Base-by-base conservation (phyloP, 2,797 vertebrate genomes). In the Phoxinus dragarum region DNA sequence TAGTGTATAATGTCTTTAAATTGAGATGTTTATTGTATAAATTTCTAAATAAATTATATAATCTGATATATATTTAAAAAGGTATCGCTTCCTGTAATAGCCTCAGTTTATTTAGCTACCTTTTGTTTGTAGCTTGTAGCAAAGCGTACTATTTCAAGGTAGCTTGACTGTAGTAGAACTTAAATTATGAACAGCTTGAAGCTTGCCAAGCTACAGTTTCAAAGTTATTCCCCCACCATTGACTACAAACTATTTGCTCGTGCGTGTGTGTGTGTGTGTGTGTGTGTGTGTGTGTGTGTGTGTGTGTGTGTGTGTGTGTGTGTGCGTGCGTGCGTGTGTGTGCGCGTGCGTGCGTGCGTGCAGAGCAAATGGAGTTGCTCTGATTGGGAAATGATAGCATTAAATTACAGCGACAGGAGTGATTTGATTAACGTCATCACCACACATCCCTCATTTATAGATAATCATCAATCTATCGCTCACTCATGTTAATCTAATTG, bases 381-480 rank as follows among this genome's bases (percentile, higher is more conserved):
- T 81, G 80, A 81, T 79, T 47, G 34, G 54, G 68, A 80, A 56
- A 49, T 72, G 78, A 56, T 84, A 69, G 84, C 81, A 80, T 84
- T 59, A 81, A 86, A 86, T 86, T 59, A 59, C 40, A 82, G 72
- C 47, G 84, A 82, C 87, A 61, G 86, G 71, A 81, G 86, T 89
- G 92, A 94, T 93, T 90, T 91, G 91, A 92, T 92, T 94, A 94
- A 94, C 93, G 94, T 91, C 71, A 61, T 84, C 79, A 84, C 88
- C 91, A 88, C 88, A 91, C 89, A 88, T 93, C 89, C 88, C 93
- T 95, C 94, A 95, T 94, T 95, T 91, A 94, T 93, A 94, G 95
- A 94, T 94, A 95, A 95, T 94, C 93, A 94, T 93, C 92, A 93
- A 88, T 93, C 92, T 94, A 92, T 94, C 93, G 92, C 90, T 88